These are phyloP conservation scores for Dendrolimus pini DNA, from an alignment of 2,888 invertebrate genomes.

Conservation along the genomic window DNA sequence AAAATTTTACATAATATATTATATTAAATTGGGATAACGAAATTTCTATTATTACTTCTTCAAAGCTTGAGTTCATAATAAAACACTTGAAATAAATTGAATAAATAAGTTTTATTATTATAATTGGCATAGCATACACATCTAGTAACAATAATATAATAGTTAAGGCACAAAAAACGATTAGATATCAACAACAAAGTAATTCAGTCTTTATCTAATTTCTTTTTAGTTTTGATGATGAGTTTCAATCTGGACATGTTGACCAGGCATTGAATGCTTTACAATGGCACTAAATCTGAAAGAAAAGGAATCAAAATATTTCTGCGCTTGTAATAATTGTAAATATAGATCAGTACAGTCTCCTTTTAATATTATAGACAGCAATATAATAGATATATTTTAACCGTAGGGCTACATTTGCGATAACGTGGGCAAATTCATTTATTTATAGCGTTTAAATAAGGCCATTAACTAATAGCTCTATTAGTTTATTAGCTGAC, in stretches of 20 bases:
- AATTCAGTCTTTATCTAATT: constrained; percentile 26
- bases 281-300: constrained; percentile 77
- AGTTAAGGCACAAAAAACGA: constrained; percentile 18
- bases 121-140: constrained; percentile 44
- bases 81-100: constrained; percentile 18
- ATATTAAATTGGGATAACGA: constrained; percentile 13
- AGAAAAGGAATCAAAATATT: constrained; percentile 10
- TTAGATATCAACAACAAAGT: constrained; percentile 12
- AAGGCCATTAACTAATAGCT: too few species aligned
- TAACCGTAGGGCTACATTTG: too few species aligned
- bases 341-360: too few species aligned
- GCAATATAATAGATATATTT: too few species aligned
- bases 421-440: too few species aligned
- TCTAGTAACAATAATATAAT: constrained; percentile 51
- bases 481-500: too few species aligned
- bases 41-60: too few species aligned
- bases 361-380: too few species aligned
- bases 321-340: too few species aligned
- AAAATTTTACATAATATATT: neutral
- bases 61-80: constrained; percentile 2
- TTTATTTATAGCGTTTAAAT: too few species aligned
- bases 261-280: constrained; percentile 69
- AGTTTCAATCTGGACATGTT: constrained; percentile 52
- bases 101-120: constrained; percentile 24
- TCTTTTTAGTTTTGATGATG: constrained; percentile 46